Percentiles rank a stretch among this genome's conserved stretches.
phyloP scores from a whole-genome alignment of 2,888 invertebrate species.

The Eurytoma californica region DNA sequence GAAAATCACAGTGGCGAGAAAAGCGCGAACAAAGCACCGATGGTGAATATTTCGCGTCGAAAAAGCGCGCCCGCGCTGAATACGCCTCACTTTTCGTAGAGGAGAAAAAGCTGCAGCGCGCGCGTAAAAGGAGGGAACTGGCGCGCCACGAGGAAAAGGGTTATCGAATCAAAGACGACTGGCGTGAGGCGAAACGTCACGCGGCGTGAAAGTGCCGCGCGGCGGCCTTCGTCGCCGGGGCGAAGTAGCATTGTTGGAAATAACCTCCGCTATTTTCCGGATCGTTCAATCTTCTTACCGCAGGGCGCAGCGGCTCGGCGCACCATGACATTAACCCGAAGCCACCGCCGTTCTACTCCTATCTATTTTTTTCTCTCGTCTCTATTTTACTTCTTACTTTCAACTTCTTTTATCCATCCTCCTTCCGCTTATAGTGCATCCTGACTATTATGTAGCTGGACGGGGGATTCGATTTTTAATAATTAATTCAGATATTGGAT shows the following conservation, averaged over 20 bases:
- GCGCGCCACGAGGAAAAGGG: slow-evolving; percentile 10
- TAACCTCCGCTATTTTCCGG: slow-evolving; percentile 46
- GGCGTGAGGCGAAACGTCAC: slow-evolving; percentile 16
- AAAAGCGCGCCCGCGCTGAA: too few relatives aligned
- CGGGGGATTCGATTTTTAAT: not conserved
- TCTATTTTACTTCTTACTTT: not conserved
- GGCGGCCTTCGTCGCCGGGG: slow-evolving; percentile 18
- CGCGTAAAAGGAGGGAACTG: not conserved
- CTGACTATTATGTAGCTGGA: not conserved
- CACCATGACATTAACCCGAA: slow-evolving; percentile 40
- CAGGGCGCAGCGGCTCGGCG: slow-evolving; percentile 6
- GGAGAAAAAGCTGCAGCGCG: not conserved
- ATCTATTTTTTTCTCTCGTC: not conserved
- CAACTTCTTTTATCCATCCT: not conserved
- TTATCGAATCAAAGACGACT: slow-evolving; percentile 47
- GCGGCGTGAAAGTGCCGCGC: slow-evolving; percentile 18
- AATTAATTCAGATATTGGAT: too few relatives aligned
- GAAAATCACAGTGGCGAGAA: too few relatives aligned
- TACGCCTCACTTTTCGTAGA: too few relatives aligned
- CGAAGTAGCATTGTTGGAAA: slow-evolving; percentile 48
- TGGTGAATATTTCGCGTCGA: too few relatives aligned
- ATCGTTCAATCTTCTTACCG: slow-evolving; percentile 51
- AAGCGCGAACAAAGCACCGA: too few relatives aligned
- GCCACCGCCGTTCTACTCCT: not conserved
- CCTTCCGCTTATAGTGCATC: not conserved